Conservation (phyloP, 1,140 invertebrate genomes). For the Drosophila ananassae region DNA sequence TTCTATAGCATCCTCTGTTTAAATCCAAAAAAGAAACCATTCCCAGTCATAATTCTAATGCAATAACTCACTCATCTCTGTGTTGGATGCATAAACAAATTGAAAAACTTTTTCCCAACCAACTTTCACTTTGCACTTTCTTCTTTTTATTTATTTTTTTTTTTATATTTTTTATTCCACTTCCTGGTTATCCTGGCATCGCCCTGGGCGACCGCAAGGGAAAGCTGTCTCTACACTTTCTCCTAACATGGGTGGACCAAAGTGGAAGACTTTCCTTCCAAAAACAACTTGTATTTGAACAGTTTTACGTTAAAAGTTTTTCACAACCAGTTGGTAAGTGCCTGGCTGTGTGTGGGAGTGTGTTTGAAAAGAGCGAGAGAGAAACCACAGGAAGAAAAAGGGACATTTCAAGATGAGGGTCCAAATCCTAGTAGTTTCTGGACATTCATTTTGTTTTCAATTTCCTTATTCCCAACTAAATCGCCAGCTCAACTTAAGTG, state of each 20-base stretch:
- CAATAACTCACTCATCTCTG: constrained; percentile 73
- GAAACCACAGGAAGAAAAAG: constrained; percentile 6
- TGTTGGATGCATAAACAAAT: constrained; percentile 73
- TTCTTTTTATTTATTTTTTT: not conserved
- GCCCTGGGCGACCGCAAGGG: constrained; percentile 26
- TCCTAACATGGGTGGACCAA: not conserved
- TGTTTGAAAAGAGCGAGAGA: constrained; percentile 3
- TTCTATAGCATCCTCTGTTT: no score
- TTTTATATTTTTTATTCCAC: not conserved
- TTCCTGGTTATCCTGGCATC: not conserved
- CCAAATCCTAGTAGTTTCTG: constrained; percentile 42
- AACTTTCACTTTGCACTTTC: constrained; percentile 60
- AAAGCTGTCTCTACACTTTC: constrained; percentile 3
- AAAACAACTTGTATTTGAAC: constrained; percentile 50
- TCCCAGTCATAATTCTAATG: constrained; percentile 63
- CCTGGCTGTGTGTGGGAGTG: not conserved
- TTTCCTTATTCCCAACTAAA: constrained; percentile 1
- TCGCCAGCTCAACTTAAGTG: constrained; percentile 1
- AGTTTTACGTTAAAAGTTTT: constrained; percentile 51
- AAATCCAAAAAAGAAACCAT: no score
- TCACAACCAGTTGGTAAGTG: not conserved
- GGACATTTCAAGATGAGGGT: constrained; percentile 33
- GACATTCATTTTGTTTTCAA: constrained; percentile 11
- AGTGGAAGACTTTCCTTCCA: not conserved
- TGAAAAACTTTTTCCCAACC: constrained; percentile 67